Percentiles rank a stretch among this genome's conserved stretches.
Conservation (phyloP, 2,797 vertebrate genomes). For the Melanogrammus aeglefinus region DNA sequence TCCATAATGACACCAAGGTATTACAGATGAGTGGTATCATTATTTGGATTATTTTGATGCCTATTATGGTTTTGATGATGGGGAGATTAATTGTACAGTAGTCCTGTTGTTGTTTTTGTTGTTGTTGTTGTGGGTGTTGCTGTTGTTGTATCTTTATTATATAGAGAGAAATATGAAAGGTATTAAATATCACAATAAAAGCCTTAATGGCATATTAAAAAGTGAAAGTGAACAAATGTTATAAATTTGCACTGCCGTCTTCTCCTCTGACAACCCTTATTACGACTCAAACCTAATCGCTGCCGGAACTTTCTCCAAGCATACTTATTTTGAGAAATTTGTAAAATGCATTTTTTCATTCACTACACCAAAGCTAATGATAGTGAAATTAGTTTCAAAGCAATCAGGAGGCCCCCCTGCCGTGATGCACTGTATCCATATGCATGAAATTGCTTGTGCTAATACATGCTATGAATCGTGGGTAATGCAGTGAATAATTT, state of each 20-base stretch:
- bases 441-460: conserved; percentile 99
- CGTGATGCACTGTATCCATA: conserved; percentile 97
- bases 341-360: conserved; percentile 62
- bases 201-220: conserved; percentile 6
- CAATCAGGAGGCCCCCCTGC: conserved; percentile 93
- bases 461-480: conserved; percentile 97
- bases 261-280: conserved; percentile 71
- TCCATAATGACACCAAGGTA: not conserved
- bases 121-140: not conserved
- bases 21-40: not conserved
- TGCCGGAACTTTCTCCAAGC: conserved; percentile 63
- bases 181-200: conserved; percentile 4
- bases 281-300: conserved; percentile 80
- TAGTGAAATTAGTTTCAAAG: conserved; percentile 99
- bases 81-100: not conserved
- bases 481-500: conserved; percentile 98
- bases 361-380: conserved; percentile 91
- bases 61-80: not conserved
- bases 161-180: not conserved
- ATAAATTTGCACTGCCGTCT: not conserved
- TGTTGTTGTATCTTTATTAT: not conserved
- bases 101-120: not conserved
- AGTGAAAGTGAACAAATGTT: not conserved
- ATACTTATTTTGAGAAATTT: conserved; percentile 56
- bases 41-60: not conserved